These are phyloP conservation scores for Drosophila bifasciata DNA, from an alignment of 1,140 invertebrate species.

Conservation along the genomic window DNA sequence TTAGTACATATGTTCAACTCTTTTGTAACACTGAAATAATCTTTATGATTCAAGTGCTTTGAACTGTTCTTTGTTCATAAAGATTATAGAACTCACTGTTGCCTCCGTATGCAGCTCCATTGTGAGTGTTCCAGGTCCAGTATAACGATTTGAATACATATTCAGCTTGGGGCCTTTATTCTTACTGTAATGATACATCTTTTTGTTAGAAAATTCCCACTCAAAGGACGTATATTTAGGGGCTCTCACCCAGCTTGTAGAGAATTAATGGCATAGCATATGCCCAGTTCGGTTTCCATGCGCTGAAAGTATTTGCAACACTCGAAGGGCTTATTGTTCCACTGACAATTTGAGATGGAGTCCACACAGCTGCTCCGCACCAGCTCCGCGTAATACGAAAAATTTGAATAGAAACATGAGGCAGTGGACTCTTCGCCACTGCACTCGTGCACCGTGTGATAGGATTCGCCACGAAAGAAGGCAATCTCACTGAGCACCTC, in stretches of 20 bases:
- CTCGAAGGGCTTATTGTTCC: conserved; percentile 87
- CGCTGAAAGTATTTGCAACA: conserved; percentile 88
- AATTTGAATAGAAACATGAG: conserved; percentile 86
- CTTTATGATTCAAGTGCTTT: neutral
- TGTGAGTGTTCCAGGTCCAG: conserved; percentile 86
- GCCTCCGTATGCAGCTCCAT: conserved; percentile 86
- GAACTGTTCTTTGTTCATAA: neutral
- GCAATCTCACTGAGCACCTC: conserved; percentile 88
- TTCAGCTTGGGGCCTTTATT: conserved; percentile 59
- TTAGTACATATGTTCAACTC: neutral
- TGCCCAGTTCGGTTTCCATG: conserved; percentile 88
- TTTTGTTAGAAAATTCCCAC: neutral
- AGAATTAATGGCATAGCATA: conserved; percentile 88
- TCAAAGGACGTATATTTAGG: neutral
- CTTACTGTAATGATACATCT: conserved; percentile 36
- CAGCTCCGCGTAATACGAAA: conserved; percentile 86
- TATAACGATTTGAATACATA: conserved; percentile 84
- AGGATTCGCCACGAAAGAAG: conserved; percentile 88
- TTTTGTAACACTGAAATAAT: neutral
- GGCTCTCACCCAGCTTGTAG: conserved; percentile 85
- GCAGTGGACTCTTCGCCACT: conserved; percentile 83
- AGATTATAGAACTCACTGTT: conserved; percentile 83
- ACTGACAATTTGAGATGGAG: conserved; percentile 86
- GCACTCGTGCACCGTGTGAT: conserved; percentile 88
- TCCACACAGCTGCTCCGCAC: conserved; percentile 86